Conservation (phyloP, 1,140 invertebrate species). For the Stenopsyche tienmushanensis region DNA sequence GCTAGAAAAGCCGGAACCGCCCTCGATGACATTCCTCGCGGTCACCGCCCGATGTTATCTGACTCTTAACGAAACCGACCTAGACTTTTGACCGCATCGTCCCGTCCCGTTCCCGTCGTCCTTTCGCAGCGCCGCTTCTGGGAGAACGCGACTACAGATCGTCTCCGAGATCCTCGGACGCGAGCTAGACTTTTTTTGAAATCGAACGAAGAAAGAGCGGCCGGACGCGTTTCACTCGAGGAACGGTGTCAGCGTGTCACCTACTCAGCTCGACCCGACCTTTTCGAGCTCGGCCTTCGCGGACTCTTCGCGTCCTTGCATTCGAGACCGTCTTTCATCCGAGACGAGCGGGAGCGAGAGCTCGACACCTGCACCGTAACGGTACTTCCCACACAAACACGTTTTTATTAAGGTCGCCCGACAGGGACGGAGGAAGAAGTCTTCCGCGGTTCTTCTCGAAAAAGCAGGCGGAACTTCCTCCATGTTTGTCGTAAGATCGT, state of each 20-base stretch:
- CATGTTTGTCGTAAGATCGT: too few species aligned
- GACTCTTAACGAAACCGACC: slow-evolving; percentile 39
- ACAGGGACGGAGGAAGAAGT: slow-evolving; percentile 9
- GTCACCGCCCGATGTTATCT: slow-evolving; percentile 31
- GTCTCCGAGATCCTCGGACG: slow-evolving; percentile 1
- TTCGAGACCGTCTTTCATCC: too few species aligned
- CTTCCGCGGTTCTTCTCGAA: too few species aligned
- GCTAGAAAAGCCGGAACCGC: neutral
- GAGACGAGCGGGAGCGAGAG: neutral
- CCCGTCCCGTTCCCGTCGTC: slow-evolving; percentile 15
- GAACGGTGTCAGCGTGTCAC: slow-evolving; percentile 29
- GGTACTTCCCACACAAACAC: slow-evolving; percentile 28
- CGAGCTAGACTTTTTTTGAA: too few species aligned
- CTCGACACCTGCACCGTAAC: slow-evolving; percentile 17
- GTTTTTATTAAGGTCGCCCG: slow-evolving; percentile 28
- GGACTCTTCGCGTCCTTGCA: slow-evolving; percentile 25
- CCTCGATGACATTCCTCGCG: slow-evolving; percentile 9
- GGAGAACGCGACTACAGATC: neutral
- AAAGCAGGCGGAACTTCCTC: too few species aligned
- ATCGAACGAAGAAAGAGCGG: too few species aligned
- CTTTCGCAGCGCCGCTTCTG: neutral
- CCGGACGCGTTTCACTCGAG: slow-evolving; percentile 14
- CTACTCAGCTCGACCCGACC: slow-evolving; percentile 23
- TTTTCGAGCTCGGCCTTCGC: slow-evolving; percentile 25
- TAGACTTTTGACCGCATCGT: slow-evolving; percentile 38